phyloP scores from a whole-genome alignment of 2,888 invertebrate genomes.

The Galerucella nymphaeae region DNA sequence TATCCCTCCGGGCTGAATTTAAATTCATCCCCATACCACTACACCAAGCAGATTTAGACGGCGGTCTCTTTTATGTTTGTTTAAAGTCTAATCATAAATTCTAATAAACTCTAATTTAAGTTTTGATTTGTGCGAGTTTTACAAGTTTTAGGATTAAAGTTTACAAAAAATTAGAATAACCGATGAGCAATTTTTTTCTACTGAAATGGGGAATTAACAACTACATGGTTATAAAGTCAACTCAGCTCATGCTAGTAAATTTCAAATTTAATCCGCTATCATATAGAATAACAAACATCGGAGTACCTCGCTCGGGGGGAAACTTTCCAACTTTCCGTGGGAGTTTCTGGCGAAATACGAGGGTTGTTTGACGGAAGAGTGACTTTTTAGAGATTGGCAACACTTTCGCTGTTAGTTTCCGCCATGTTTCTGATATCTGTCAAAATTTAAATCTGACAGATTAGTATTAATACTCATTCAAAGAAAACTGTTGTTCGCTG shows the following conservation, averaged over 20 bases:
- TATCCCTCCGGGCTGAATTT: slow-evolving; percentile 38
- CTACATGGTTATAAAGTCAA: neutral
- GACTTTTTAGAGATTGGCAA: too few relatives aligned
- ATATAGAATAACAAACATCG: neutral
- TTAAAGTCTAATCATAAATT: slow-evolving; percentile 23
- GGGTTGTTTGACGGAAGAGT: too few relatives aligned
- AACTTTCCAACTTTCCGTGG: slow-evolving; percentile 9
- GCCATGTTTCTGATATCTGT: too few relatives aligned
- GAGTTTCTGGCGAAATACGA: neutral
- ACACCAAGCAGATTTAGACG: slow-evolving; percentile 19
- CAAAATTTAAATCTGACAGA: too few relatives aligned
- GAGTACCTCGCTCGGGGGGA: neutral
- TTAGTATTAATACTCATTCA: too few relatives aligned
- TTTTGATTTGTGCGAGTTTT: neutral
- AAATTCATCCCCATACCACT: slow-evolving; percentile 36
- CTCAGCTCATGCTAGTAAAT: neutral
- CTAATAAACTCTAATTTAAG: slow-evolving; percentile 11
- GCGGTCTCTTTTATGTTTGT: slow-evolving; percentile 34
- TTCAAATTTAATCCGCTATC: slow-evolving; percentile 4
- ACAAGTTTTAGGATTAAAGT: neutral
- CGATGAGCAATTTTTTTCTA: too few relatives aligned
- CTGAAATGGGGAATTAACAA: neutral
- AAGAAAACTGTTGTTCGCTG: too few relatives aligned
- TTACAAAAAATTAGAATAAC: neutral
- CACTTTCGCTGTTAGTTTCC: too few relatives aligned